These are phyloP conservation scores for Melieria crassipennis DNA, from an alignment of 2,888 invertebrate genomes.

Conservation along the genomic window DNA sequence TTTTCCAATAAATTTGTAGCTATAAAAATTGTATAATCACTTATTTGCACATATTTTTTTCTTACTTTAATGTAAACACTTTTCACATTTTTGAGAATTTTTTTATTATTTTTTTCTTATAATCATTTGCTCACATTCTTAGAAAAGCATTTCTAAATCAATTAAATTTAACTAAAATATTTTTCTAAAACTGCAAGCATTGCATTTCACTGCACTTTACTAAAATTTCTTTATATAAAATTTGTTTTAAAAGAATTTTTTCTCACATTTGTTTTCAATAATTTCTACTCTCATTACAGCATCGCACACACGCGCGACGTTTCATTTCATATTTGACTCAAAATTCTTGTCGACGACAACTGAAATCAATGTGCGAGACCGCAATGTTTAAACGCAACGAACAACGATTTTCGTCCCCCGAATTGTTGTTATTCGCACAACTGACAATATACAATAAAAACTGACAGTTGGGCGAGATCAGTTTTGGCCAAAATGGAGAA, in stretches of 20 bases:
- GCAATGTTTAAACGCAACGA: not conserved
- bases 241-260: not conserved
- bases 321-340: not conserved
- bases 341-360: constrained; percentile 23
- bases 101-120: too few species aligned
- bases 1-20: too few species aligned
- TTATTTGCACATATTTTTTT: too few species aligned
- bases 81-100: too few species aligned
- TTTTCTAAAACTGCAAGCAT: not conserved
- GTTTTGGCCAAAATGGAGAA: constrained; percentile 50
- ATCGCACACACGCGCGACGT: too few species aligned
- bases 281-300: too few species aligned
- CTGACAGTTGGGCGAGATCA: constrained; percentile 62
- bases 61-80: too few species aligned
- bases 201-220: not conserved
- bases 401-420: not conserved
- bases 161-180: too few species aligned
- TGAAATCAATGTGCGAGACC: constrained; percentile 34
- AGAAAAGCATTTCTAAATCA: too few species aligned
- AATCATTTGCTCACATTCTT: too few species aligned
- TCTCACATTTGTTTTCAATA: not conserved
- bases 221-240: not conserved
- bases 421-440: constrained; percentile 25
- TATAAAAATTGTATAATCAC: too few species aligned
- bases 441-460: constrained; percentile 35